Conservation (phyloP, 2,113 vertebrate species). For the Phocoena phocoena region DNA sequence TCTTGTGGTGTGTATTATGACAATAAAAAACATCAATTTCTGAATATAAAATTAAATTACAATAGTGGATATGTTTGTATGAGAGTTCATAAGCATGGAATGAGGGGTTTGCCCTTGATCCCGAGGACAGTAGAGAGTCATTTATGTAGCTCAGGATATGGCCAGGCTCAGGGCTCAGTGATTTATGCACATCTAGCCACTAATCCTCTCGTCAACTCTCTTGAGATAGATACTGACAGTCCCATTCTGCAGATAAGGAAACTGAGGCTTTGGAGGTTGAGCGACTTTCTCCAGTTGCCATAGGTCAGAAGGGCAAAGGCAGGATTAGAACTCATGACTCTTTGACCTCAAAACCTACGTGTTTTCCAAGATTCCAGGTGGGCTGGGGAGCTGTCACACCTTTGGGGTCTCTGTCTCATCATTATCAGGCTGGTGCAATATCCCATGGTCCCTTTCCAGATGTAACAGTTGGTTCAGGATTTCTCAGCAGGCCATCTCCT, state of each 20-base stretch:
- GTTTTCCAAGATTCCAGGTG: not conserved
- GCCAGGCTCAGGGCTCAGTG: not conserved
- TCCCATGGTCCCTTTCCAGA: not conserved
- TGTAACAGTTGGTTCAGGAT: not conserved
- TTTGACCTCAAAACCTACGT: not conserved
- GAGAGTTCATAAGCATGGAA: not conserved
- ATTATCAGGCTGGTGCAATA: rapidly evolving
- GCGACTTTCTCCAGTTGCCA: not conserved
- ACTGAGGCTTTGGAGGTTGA: not conserved
- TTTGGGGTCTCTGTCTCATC: not conserved
- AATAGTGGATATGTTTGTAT: not conserved
- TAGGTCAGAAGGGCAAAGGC: not conserved
- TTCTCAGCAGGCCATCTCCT: not conserved
- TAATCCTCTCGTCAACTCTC: not conserved
- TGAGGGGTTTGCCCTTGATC: not conserved
- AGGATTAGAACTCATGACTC: not conserved
- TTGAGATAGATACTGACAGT: not conserved
- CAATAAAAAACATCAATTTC: not conserved
- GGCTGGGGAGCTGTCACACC: not conserved
- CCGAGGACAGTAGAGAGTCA: not conserved
- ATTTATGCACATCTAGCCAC: not conserved
- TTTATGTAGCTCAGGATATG: not conserved
- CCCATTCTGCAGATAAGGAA: not conserved
- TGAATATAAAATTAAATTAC: not conserved
- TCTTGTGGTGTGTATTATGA: not conserved